Conservation (phyloP, 2,113 vertebrate species). For the Varanus salvator region DNA sequence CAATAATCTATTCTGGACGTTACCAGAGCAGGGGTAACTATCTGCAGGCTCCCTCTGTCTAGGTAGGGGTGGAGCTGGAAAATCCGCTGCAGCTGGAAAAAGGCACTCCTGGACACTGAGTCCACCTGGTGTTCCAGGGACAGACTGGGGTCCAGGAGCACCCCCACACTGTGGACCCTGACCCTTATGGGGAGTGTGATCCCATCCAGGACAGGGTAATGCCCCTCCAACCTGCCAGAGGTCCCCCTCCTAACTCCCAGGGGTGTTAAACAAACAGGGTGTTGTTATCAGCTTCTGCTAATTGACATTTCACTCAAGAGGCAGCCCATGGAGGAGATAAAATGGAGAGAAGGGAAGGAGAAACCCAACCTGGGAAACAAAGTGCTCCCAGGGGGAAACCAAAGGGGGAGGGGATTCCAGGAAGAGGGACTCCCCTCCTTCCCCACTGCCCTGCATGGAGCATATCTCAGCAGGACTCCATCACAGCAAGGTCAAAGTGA, state of each 20-base stretch:
- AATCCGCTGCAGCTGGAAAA: no score
- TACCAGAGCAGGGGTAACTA: no score
- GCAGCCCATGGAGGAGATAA: background rate
- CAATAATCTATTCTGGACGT: no score
- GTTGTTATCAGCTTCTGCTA: constrained; percentile 48
- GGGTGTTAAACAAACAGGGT: constrained; percentile 67
- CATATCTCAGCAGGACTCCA: background rate
- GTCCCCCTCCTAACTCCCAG: background rate
- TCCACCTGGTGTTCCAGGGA: no score
- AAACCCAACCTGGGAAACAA: constrained; percentile 40
- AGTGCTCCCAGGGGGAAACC: background rate
- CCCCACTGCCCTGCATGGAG: background rate
- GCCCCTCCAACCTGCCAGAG: no score
- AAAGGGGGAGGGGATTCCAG: background rate
- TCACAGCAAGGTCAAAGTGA: constrained; percentile 13
- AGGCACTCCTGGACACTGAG: no score
- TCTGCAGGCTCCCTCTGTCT: no score
- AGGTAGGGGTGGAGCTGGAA: no score
- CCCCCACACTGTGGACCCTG: no score
- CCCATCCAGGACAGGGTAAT: no score
- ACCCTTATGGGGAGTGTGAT: no score
- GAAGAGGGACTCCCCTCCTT: rapidly evolving
- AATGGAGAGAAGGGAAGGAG: background rate
- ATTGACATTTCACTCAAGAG: constrained; percentile 27
- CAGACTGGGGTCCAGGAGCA: no score